These are phyloP conservation scores for Gryllus longicercus DNA, from an alignment of 2,888 invertebrate genomes.

Conservation along the genomic window DNA sequence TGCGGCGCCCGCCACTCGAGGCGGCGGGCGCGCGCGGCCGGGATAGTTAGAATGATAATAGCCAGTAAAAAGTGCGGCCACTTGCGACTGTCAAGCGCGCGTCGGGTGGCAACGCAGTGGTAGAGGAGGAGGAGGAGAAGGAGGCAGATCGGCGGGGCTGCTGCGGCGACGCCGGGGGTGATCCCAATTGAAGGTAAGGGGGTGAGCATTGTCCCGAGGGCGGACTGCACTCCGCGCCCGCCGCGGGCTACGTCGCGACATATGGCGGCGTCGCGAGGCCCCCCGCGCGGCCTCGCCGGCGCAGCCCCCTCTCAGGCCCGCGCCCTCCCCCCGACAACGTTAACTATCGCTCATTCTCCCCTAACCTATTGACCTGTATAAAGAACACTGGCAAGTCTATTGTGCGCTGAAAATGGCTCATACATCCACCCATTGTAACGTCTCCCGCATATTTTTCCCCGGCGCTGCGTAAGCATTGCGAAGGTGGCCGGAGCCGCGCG, in stretches of 20 bases:
- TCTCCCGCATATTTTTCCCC: constrained; percentile 10
- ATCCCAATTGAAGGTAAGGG: constrained; percentile 17
- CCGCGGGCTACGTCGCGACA: background rate
- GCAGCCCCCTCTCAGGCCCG: background rate
- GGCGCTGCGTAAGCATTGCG: background rate
- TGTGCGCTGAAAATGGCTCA: constrained; percentile 1
- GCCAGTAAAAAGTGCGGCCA: constrained; percentile 6
- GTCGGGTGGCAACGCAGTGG: background rate
- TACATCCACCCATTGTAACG: background rate
- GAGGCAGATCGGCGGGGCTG: background rate
- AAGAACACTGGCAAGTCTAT: constrained; percentile 17
- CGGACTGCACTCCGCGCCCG: background rate
- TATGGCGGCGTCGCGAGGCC: background rate
- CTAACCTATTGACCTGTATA: constrained; percentile 7
- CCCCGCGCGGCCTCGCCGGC: too few species aligned
- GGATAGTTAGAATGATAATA: background rate
- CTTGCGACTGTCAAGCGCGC: constrained; percentile 9
- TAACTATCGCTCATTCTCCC: constrained; percentile 17
- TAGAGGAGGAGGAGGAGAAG: too few species aligned
- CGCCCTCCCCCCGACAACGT: background rate
- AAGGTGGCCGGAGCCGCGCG: background rate
- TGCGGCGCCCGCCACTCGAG: background rate
- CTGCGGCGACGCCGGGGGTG: background rate
- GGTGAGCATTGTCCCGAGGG: background rate
- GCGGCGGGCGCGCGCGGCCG: background rate